Evolutionary conservation across 2,113 vertebrate genomes (phyloP).

Genomic region (Malurus elegans): DNA sequence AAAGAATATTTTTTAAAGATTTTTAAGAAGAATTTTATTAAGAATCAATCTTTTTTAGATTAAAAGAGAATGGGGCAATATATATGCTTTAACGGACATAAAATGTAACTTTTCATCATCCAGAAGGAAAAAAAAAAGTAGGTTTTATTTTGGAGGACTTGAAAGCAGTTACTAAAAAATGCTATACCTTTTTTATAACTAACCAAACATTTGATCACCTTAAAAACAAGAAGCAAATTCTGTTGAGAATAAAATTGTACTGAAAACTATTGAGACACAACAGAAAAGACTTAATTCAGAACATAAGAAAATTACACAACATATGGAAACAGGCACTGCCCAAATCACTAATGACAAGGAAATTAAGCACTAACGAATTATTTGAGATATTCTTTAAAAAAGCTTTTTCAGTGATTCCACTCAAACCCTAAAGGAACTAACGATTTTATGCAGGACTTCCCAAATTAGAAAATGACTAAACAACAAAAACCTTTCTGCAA

Average conservation of each 20-base stretch:
- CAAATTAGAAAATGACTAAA: not conserved
- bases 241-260: not conserved
- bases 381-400: not conserved
- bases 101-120: not conserved
- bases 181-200: not conserved
- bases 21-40: not conserved
- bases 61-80: not conserved
- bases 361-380: not conserved
- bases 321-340: not conserved
- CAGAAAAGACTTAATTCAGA: not conserved
- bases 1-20: not conserved
- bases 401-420: not conserved
- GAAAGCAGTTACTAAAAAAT: not conserved
- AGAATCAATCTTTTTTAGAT: not conserved
- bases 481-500: not conserved
- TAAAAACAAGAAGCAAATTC: not conserved
- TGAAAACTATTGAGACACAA: not conserved
- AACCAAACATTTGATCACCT: not conserved
- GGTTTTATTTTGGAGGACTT: not conserved
- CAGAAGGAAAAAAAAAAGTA: not conserved
- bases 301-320: not conserved
- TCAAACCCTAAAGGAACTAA: not conserved
- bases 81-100: not conserved
- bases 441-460: not conserved
- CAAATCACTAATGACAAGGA: not conserved